Percentiles rank a stretch among this genome's conserved stretches.
Conservation (phyloP, 2,888 invertebrate genomes). For the Ptilodon capucinus region DNA sequence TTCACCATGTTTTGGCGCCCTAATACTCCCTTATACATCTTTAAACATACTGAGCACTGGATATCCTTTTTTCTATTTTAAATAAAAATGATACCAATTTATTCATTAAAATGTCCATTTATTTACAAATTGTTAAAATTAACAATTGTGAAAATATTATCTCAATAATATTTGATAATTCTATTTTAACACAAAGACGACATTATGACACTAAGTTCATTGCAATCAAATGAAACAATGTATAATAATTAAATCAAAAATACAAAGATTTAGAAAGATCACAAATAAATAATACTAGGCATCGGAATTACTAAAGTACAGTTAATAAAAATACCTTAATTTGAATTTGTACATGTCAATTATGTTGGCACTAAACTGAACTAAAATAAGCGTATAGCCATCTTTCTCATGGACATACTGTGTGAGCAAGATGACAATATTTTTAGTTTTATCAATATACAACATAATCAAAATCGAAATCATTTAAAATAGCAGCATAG, state of each 20-base stretch:
- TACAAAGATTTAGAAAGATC: not conserved
- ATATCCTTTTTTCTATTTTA: not conserved
- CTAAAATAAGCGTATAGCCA: no score
- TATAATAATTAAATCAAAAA: conserved; percentile 2
- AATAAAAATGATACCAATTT: not conserved
- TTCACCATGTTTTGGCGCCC: no score
- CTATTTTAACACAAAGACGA: conserved; percentile 20
- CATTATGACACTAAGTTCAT: conserved; percentile 19
- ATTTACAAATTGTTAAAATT: conserved; percentile 54
- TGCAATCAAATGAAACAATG: conserved; percentile 7
- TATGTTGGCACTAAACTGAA: no score
- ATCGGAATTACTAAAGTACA: conserved; percentile 7
- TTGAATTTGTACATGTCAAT: no score
- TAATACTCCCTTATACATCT: no score
- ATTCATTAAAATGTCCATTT: conserved; percentile 46
- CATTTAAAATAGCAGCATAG: conserved; percentile 4
- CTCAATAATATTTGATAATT: conserved; percentile 13
- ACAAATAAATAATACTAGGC: conserved; percentile 2
- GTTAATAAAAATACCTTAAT: conserved; percentile 5
- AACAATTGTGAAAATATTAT: conserved; percentile 31
- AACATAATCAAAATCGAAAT: no score
- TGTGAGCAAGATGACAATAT: no score
- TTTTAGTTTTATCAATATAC: no score
- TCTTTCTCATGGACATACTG: no score
- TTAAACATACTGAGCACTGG: no score